A percentile compares a stretch with the other conserved stretches of the same genome.
Evolutionary conservation across 2,113 vertebrate species (phyloP).

Genomic region (Piprites chloris): DNA sequence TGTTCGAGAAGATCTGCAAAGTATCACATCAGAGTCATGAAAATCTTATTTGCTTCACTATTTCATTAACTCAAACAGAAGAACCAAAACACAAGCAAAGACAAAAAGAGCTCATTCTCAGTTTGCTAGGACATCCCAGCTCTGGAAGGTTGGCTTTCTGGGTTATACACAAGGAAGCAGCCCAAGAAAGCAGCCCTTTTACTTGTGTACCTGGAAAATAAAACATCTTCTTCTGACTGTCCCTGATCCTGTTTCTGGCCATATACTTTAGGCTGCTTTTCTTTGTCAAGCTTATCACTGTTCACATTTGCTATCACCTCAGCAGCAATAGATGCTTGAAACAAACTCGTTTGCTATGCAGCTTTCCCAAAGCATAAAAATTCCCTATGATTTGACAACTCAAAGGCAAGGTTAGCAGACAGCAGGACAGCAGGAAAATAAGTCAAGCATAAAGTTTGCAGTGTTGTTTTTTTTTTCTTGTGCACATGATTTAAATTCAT

Average conservation of each 20-base stretch:
- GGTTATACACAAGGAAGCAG: neutral
- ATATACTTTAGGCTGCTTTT: neutral
- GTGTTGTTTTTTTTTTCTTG: neutral
- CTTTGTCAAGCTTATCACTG: neutral
- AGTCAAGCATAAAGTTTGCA: neutral
- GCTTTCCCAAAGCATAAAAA: neutral
- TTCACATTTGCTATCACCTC: neutral
- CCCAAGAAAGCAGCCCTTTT: neutral
- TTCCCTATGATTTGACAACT: neutral
- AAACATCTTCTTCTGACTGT: neutral
- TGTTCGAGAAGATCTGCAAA: neutral
- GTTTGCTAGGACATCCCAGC: neutral
- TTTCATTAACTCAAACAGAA: neutral
- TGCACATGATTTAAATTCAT: neutral
- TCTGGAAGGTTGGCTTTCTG: neutral
- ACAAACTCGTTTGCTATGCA: neutral
- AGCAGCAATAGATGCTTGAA: fast-evolving
- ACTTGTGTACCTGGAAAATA: neutral
- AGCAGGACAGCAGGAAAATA: neutral
- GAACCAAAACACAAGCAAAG: neutral
- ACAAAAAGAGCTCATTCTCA: neutral
- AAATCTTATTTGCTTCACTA: neutral
- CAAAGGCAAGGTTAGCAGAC: neutral
- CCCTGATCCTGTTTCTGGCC: neutral
- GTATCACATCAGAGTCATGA: neutral